Percentiles rank a stretch among this genome's conserved stretches.
phyloP scores from a whole-genome alignment of 2,888 invertebrate species.

The Diloba caeruleocephala region DNA sequence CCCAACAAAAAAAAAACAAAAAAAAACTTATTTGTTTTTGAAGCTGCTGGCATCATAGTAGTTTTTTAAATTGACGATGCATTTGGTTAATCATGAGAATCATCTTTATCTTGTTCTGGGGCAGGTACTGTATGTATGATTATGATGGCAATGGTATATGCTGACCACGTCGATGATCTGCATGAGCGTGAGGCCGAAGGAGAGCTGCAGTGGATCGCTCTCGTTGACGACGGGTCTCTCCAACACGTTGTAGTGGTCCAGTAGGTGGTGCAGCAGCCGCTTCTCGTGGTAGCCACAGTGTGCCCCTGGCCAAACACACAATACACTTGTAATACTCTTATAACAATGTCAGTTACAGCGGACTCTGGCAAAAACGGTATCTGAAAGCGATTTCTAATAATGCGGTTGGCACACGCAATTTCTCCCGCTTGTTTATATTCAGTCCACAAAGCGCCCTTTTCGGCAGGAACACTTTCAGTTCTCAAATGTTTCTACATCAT shows the following conservation, averaged over 20 bases:
- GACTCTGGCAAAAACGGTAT: no score
- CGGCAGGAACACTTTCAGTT: no score
- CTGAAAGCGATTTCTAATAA: no score
- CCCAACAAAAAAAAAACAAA: no score
- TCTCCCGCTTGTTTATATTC: no score
- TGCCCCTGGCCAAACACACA: constrained; percentile 89
- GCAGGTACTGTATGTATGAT: neutral
- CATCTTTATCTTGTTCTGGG: constrained; percentile 29
- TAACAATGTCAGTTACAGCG: no score
- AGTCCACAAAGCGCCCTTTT: no score
- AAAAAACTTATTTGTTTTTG: constrained; percentile 39
- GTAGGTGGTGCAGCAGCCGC: constrained; percentile 96
- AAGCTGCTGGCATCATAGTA: constrained; percentile 24
- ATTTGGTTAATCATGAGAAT: constrained; percentile 50
- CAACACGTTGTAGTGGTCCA: constrained; percentile 97
- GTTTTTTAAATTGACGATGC: constrained; percentile 50
- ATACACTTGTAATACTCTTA: no score
- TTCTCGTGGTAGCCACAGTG: constrained; percentile 97
- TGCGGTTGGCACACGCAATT: no score
- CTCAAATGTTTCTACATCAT: no score
- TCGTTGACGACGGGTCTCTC: constrained; percentile 98
- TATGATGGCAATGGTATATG: constrained; percentile 48
- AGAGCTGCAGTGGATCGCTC: constrained; percentile 98
- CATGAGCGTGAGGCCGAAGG: constrained; percentile 98
- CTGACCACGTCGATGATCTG: constrained; percentile 99